Conservation (phyloP, 2,113 vertebrate genomes). For the Anoplopoma fimbria region DNA sequence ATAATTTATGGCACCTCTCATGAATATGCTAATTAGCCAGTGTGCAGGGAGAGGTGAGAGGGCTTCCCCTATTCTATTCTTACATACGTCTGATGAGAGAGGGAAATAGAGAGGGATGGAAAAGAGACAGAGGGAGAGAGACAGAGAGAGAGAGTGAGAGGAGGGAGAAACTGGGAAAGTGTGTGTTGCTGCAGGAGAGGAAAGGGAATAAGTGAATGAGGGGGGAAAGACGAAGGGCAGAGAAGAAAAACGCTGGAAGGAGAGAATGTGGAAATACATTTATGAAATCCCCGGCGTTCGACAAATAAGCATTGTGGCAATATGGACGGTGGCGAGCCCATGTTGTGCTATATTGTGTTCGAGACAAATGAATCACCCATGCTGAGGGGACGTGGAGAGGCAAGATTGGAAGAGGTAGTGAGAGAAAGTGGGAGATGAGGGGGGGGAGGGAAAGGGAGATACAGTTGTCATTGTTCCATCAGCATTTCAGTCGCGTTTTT, state of each 20-base stretch:
- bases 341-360: conserved; percentile 84
- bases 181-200: conserved; percentile 63
- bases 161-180: conserved; percentile 39
- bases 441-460: conserved; percentile 52
- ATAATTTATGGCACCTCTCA: conserved; percentile 85
- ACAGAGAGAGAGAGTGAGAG: conserved; percentile 1
- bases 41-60: conserved; percentile 87
- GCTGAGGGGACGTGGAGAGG: conserved; percentile 73
- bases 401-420: conserved; percentile 74
- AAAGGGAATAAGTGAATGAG: conserved; percentile 67
- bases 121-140: conserved; percentile 19
- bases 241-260: conserved; percentile 66
- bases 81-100: conserved; percentile 82
- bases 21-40: conserved; percentile 87
- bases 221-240: conserved; percentile 70
- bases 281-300: conserved; percentile 73
- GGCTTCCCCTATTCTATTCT: conserved; percentile 88
- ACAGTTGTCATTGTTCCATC: conserved; percentile 80
- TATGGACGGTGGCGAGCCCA: conserved; percentile 61
- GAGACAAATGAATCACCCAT: conserved; percentile 86
- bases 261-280: conserved; percentile 74
- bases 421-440: conserved; percentile 68
- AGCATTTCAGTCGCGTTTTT: conserved; percentile 73
- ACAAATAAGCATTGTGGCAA: conserved; percentile 79
- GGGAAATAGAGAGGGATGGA: conserved; percentile 52